A percentile compares a stretch with the other conserved stretches of the same genome.
These are phyloP conservation scores for Acanthopleura granulata DNA, from an alignment of 2,888 invertebrate genomes.

Conservation along the genomic window DNA sequence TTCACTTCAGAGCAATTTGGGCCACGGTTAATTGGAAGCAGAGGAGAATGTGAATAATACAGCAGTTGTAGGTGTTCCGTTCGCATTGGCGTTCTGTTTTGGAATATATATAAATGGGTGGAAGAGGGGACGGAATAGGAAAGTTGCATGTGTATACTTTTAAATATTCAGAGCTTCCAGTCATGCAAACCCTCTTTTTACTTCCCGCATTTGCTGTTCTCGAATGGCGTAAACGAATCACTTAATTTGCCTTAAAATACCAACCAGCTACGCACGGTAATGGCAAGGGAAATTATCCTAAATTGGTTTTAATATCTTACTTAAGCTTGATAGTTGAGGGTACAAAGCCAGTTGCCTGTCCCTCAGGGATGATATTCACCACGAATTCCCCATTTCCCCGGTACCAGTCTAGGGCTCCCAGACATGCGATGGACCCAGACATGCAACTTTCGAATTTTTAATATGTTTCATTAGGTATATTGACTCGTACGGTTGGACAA, in stretches of 20 bases:
- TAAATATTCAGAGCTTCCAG: background rate
- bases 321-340: background rate
- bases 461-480: conserved; percentile 4
- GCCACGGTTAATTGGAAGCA: background rate
- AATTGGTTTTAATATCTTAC: conserved; percentile 12
- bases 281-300: conserved; percentile 10
- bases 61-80: background rate
- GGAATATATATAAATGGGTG: background rate
- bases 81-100: background rate
- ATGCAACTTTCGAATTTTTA: conserved; percentile 12
- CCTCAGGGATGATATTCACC: background rate
- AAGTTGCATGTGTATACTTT: conserved; percentile 7
- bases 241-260: conserved; percentile 1
- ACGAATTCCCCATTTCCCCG: background rate
- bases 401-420: background rate
- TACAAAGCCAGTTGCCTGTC: no score
- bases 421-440: background rate
- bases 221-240: conserved; percentile 4
- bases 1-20: background rate
- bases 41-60: background rate
- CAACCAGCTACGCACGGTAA: background rate
- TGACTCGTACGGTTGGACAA: background rate
- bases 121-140: no score
- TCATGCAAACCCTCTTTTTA: background rate
- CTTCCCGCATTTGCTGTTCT: background rate